Percentiles rank a stretch among this genome's conserved stretches.
Conservation (phyloP, 1,140 invertebrate species). For the Aphelenchoides fujianensis region DNA sequence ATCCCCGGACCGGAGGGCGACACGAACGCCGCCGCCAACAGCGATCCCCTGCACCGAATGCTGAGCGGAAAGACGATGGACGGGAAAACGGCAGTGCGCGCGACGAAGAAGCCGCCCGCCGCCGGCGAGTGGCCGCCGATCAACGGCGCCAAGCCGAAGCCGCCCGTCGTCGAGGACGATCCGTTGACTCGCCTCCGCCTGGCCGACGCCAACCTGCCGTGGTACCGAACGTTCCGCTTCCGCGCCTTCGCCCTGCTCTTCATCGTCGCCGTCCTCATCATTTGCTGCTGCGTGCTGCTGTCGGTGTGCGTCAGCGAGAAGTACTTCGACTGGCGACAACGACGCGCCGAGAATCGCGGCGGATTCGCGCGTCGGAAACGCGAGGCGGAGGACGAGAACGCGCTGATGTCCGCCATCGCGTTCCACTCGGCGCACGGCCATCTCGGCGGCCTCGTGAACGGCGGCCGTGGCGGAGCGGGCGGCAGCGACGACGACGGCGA, state of each 20-base stretch:
- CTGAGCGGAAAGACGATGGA: neutral
- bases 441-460: too few relatives aligned
- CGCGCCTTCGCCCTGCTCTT: neutral
- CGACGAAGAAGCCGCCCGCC: neutral
- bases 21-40: neutral
- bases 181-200: neutral
- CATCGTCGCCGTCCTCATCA: neutral
- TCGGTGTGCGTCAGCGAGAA: neutral
- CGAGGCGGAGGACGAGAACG: neutral
- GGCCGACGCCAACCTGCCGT: neutral
- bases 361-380: neutral
- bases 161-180: neutral
- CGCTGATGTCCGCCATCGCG: neutral
- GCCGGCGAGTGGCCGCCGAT: neutral
- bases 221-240: neutral
- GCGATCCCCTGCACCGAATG: neutral
- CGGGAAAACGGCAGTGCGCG: neutral
- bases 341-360: neutral
- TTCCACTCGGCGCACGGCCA: neutral
- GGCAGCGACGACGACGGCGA: too few relatives aligned
- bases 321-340: slow-evolving; percentile 5
- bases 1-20: slow-evolving; percentile 2
- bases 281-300: neutral
- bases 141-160: neutral
- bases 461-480: too few relatives aligned